Percentiles rank a stretch among this genome's conserved stretches.
Evolutionary conservation across 2,113 vertebrate genomes (phyloP).

Genomic region (Hippocampus guttulatus): DNA sequence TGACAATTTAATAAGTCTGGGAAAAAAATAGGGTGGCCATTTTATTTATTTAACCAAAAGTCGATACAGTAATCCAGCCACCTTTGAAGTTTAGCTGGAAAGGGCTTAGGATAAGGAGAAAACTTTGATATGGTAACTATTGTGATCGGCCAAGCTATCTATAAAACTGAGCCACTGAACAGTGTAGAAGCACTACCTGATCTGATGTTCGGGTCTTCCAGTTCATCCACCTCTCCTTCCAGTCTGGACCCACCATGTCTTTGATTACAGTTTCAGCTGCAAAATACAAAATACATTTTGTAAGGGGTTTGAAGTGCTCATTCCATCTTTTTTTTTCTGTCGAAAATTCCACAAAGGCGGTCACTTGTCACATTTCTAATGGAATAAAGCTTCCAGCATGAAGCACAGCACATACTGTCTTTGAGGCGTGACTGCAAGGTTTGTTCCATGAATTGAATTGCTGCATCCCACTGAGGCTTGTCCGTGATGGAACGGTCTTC

Average conservation of each 20-base stretch:
- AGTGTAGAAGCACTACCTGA: slow-evolving; percentile 72
- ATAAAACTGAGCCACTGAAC: slow-evolving; percentile 3
- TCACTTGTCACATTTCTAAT: background rate
- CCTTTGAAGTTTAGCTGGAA: no score
- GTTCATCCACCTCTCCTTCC: slow-evolving; percentile 91
- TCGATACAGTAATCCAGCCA: no score
- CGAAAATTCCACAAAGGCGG: no score
- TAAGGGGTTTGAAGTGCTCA: no score
- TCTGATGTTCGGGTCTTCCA: slow-evolving; percentile 87
- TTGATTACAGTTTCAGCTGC: slow-evolving; percentile 89
- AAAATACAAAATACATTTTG: background rate
- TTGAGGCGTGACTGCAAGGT: slow-evolving; percentile 88
- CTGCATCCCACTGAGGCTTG: slow-evolving; percentile 96
- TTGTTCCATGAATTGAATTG: slow-evolving; percentile 98
- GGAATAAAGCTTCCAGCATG: background rate
- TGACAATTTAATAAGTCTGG: no score
- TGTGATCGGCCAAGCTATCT: no score
- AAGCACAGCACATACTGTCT: slow-evolving; percentile 80
- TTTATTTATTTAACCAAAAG: no score
- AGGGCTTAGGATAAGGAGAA: background rate
- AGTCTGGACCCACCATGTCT: slow-evolving; percentile 94
- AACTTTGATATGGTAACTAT: background rate
- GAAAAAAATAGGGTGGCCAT: no score
- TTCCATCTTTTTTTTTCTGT: no score
- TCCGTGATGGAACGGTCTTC: slow-evolving; percentile 97